Percentiles rank a stretch among this genome's conserved stretches.
Evolutionary conservation across 23 tunicate genomes (phyloP).

Genomic region (Aplidium turbinatum): DNA sequence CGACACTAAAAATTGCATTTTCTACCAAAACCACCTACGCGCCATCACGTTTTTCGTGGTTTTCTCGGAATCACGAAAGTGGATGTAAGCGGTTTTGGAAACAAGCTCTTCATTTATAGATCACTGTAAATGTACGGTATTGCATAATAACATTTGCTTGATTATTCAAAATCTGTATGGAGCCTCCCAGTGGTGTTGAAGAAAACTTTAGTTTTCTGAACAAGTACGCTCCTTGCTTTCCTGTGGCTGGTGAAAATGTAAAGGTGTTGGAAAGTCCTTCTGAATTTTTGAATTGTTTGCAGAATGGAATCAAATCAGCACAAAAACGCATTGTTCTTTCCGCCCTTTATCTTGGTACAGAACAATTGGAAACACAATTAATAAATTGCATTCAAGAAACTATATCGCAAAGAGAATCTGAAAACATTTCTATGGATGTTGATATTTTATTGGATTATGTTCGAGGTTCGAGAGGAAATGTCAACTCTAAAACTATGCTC

Average conservation of each 20-base stretch:
- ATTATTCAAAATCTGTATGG: too few species aligned
- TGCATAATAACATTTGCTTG: too few species aligned
- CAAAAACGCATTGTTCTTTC: slow-evolving; percentile 74
- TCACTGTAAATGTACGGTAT: too few species aligned
- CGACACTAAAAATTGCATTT: too few species aligned
- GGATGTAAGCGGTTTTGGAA: too few species aligned
- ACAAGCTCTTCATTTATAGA: too few species aligned
- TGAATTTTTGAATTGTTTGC: slow-evolving; percentile 51
- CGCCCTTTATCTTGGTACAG: slow-evolving; percentile 87
- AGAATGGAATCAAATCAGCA: slow-evolving; percentile 47
- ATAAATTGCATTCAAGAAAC: slow-evolving; percentile 34
- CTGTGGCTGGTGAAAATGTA: slow-evolving; percentile 70
- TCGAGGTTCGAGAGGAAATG: slow-evolving; percentile 78
- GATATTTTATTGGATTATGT: slow-evolving; percentile 65
- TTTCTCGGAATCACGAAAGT: too few species aligned
- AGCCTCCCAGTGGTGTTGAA: too few species aligned
- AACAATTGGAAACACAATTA: slow-evolving; percentile 54
- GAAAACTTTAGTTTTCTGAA: slow-evolving; percentile 14
- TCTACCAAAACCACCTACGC: too few species aligned
- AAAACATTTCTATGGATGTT: slow-evolving; percentile 42
- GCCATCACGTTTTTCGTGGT: too few species aligned
- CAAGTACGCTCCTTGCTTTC: slow-evolving; percentile 32
- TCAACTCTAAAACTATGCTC: slow-evolving; percentile 65
- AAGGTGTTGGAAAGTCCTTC: slow-evolving; percentile 59
- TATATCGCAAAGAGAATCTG: slow-evolving; percentile 13